Conservation (phyloP, 2,113 vertebrate species). For the Xenopus laevis region DNA sequence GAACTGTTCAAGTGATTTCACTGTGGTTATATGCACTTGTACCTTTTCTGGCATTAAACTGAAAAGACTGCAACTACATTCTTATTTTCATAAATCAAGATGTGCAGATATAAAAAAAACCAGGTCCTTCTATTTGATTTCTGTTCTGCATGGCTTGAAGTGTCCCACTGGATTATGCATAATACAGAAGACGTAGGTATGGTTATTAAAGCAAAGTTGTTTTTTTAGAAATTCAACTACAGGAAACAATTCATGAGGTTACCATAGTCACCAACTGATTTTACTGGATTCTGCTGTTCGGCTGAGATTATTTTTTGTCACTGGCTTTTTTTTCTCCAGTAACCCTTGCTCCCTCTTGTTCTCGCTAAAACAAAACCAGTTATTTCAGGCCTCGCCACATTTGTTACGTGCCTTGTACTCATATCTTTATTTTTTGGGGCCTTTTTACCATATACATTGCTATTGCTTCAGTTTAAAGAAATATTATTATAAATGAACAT, state of each 20-base stretch:
- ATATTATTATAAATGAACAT: too few species aligned
- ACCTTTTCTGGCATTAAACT: too few species aligned
- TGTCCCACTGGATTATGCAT: conserved; percentile 20
- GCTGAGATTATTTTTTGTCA: conserved; percentile 29
- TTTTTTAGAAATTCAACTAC: conserved; percentile 16
- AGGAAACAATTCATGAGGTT: conserved; percentile 17
- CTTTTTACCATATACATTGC: too few species aligned
- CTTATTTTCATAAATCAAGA: not conserved
- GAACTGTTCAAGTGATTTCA: too few species aligned
- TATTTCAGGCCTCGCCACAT: too few species aligned
- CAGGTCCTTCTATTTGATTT: not conserved
- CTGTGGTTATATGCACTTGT: too few species aligned
- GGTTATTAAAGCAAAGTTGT: conserved; percentile 33
- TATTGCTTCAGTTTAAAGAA: too few species aligned
- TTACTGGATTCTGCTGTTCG: conserved; percentile 41
- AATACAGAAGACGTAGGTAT: not conserved
- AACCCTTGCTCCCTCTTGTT: too few species aligned
- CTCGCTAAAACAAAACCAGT: too few species aligned
- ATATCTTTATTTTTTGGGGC: too few species aligned
- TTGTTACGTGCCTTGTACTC: too few species aligned
- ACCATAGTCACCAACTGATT: conserved; percentile 23
- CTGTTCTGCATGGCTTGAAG: not conserved
- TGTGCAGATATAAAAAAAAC: not conserved
- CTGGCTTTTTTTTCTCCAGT: conserved; percentile 29
- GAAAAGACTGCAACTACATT: too few species aligned